Evolutionary conservation across 2,113 vertebrate species (phyloP), one percentile per base, ranked within the genome.

Genomic region (Pomatorhinus ruficollis): DNA sequence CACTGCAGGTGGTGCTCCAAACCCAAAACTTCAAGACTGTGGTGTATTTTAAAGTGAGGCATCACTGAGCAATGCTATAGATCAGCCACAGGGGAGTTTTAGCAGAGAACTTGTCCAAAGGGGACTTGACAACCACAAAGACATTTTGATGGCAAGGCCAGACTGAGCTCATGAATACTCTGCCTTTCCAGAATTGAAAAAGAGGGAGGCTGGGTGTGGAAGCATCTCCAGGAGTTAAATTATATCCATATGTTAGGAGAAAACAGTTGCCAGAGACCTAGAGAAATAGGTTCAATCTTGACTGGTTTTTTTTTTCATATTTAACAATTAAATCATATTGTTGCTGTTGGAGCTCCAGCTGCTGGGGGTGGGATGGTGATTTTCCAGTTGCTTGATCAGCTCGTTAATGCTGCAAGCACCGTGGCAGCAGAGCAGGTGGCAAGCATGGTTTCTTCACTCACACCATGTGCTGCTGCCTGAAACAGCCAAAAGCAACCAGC

Each of bases 1-100:
- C 92, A 86, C 80, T 87, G 95, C 92, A 95, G 96, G 80, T 93
- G 95, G 89, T 96, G 68, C 75, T 88, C 87, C 78, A 91, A 88
- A 54, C 50, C 63, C 89, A 54, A 61, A 64, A 84, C 27, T 49
- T 14, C 40, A 57, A 86, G 52, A 64, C 79, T 72, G 56, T 49
- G 37, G 31, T 61, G 69, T 95, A 12, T 88, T 95, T 93, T 64
- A 71, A 72, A 96, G 74, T 60, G 64, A 96, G 80, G 45, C 93
- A 94, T 75, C 83, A 17, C 40, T 78, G n/a, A 94, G 56, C 71
- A 96, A 96, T 65, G 86, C 83, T 92, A 56, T 40, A 94, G 35
- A 39, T 49, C 82, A 83, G 65, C 64, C 92, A 89, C 80, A 8
- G 30, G 53, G 16, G 95, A 93, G 35, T 50, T 86, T 59, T 37